Conservation (phyloP, 2,797 vertebrate species). For the Chanos chanos region DNA sequence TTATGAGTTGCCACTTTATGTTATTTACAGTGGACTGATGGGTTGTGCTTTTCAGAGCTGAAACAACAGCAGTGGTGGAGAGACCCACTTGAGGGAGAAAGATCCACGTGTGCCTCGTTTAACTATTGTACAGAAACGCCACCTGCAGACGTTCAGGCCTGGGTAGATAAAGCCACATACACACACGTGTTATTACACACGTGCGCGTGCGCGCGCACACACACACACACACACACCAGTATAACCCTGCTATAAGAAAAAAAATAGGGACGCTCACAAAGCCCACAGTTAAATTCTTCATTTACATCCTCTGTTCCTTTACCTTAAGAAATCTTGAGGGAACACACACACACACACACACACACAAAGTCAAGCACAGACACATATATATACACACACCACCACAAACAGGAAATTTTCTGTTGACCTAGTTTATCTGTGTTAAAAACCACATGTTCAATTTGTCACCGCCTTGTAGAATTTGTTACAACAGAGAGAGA, state of each 20-base stretch:
- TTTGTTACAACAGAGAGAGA: slow-evolving; percentile 28
- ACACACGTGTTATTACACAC: not conserved
- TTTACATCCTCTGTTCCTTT: not conserved
- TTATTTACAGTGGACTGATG: slow-evolving; percentile 89
- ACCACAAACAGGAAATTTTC: slow-evolving; percentile 60
- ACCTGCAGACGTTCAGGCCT: slow-evolving; percentile 76
- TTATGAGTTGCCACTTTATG: slow-evolving; percentile 90
- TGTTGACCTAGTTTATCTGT: slow-evolving; percentile 69
- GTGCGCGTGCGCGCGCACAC: not conserved
- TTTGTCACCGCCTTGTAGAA: slow-evolving; percentile 49
- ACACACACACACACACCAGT: not conserved
- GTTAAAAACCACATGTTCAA: slow-evolving; percentile 51
- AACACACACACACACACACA: no score
- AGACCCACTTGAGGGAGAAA: slow-evolving; percentile 48
- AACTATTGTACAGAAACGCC: slow-evolving; percentile 78
- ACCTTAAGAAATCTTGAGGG: no score
- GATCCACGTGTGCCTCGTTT: slow-evolving; percentile 62
- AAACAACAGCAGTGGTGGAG: slow-evolving; percentile 71
- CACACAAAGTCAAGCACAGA: no score
- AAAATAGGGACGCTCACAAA: no score
- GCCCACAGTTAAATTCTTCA: not conserved
- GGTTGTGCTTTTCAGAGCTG: slow-evolving; percentile 77
- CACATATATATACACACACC: slow-evolving; percentile 56
- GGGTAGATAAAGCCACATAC: slow-evolving; percentile 52
- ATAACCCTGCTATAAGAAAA: no score